Conservation (phyloP, 2,888 invertebrate species). For the Dermolepida albohirtum region DNA sequence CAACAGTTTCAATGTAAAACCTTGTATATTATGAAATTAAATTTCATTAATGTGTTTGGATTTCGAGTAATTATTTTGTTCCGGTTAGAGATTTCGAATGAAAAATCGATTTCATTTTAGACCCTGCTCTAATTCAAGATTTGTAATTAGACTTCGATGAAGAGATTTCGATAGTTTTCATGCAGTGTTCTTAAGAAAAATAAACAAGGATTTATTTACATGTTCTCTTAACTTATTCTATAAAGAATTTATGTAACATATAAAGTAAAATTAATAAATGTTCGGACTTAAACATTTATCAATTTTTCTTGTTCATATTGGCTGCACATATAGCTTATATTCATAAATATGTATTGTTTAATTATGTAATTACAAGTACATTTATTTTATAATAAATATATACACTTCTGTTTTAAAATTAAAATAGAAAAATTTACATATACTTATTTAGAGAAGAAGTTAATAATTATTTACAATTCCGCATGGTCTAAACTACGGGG, state of each 20-base stretch:
- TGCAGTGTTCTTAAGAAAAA: background rate
- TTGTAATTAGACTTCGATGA: no score
- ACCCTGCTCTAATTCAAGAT: no score
- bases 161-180: no score
- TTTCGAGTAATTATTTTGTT: no score
- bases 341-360: background rate
- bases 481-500: slow-evolving; percentile 62
- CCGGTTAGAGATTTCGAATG: no score
- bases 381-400: slow-evolving; percentile 25
- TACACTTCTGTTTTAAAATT: slow-evolving; percentile 25
- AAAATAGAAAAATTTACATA: slow-evolving; percentile 33
- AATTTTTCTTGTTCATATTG: slow-evolving; percentile 4
- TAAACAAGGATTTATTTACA: background rate
- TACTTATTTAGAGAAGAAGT: slow-evolving; percentile 10
- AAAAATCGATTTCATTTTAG: no score
- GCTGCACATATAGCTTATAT: no score
- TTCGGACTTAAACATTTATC: slow-evolving; percentile 10
- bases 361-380: slow-evolving; percentile 13
- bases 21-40: no score
- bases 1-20: no score
- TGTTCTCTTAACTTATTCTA: background rate
- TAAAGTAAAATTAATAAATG: slow-evolving; percentile 11
- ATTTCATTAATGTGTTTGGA: no score
- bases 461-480: slow-evolving; percentile 62
- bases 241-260: background rate